Evolutionary conservation across 2,797 vertebrate species (phyloP), one percentile per base, ranked within the genome.

Genomic region (Uromys caudimaculatus): DNA sequence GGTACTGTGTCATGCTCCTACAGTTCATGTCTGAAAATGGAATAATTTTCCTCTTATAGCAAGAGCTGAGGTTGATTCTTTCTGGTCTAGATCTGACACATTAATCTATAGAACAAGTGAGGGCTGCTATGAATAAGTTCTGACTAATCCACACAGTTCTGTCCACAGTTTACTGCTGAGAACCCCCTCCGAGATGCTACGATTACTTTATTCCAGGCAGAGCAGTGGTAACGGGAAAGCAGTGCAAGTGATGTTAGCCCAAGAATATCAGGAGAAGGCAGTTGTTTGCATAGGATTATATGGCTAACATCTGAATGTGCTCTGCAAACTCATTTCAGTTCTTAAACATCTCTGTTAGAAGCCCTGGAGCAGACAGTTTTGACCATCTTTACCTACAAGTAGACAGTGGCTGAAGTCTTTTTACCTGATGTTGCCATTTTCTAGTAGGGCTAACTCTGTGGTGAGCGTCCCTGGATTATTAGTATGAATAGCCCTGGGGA

Each of bases 291-390:
- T 38, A 93, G 87, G 91, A 91, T 94, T 93, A 52, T 60, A 79
- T 41, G 38, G 79, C 54, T 82, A 62, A 95, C 50, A 4, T 56
- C n/a, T 44, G 73, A 85, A 69, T 78, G 69, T 90, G 87, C 90
- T 95, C 81, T 94, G 91, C 81, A 96, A 96, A 93, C 84, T 97
- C 84, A 93, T 89, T 97, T 95, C 41, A 35, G 12, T 85, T 94
- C 29, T 97, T 96, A 95, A 95, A 97, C 47, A 92, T 95, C 82
- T 93, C 71, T 60, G 41, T 81, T 58, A 29, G 86, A 88, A 64
- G 21, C 10, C 44, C n/a, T 71, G 44, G 50, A 95, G 54, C n/a
- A 69, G 38, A 17, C 27, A 17, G 38, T 88, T 44, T 17, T 91
- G 86, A 89, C 62, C 35, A 3, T 83, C 76, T 82, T 94, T 73